A percentile compares a stretch with the other conserved stretches of the same genome.
These are phyloP conservation scores for Pharmacophagus antenor DNA, from an alignment of 2,888 invertebrate genomes.

Conservation along the genomic window DNA sequence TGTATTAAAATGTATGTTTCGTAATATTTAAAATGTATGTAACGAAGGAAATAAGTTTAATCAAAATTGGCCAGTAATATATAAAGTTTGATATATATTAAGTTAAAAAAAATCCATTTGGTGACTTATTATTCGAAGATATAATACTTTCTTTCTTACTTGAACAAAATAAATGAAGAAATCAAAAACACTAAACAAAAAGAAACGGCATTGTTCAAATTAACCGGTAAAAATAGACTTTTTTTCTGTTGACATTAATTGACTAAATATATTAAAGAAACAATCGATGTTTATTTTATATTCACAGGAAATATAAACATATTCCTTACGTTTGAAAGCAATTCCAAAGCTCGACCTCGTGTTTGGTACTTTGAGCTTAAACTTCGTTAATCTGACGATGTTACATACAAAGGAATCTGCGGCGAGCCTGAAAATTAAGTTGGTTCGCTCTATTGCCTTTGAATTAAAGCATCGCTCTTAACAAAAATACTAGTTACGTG, in stretches of 20 bases:
- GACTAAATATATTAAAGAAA: background rate
- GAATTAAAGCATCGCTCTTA: conserved; percentile 61
- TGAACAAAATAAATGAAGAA: too few species aligned
- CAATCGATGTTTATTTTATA: background rate
- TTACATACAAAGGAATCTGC: conserved; percentile 74
- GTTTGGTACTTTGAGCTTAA: conserved; percentile 48
- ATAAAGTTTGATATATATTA: too few species aligned
- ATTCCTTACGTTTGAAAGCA: background rate
- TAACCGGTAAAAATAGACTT: background rate
- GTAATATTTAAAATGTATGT: too few species aligned
- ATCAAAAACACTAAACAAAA: too few species aligned
- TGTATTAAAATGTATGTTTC: too few species aligned
- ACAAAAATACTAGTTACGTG: conserved; percentile 16
- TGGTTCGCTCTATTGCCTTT: conserved; percentile 73
- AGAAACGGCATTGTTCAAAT: too few species aligned
- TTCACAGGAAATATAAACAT: background rate
- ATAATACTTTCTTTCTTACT: too few species aligned
- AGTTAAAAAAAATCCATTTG: too few species aligned
- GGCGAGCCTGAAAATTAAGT: conserved; percentile 77
- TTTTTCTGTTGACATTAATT: background rate
- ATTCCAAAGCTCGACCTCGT: conserved; percentile 22
- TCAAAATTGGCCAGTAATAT: too few species aligned
- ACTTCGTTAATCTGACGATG: conserved; percentile 67
- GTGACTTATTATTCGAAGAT: too few species aligned
- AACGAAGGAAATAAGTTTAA: too few species aligned